Base-by-base conservation (phyloP, 2,797 vertebrate genomes). In the Betta splendens region DNA sequence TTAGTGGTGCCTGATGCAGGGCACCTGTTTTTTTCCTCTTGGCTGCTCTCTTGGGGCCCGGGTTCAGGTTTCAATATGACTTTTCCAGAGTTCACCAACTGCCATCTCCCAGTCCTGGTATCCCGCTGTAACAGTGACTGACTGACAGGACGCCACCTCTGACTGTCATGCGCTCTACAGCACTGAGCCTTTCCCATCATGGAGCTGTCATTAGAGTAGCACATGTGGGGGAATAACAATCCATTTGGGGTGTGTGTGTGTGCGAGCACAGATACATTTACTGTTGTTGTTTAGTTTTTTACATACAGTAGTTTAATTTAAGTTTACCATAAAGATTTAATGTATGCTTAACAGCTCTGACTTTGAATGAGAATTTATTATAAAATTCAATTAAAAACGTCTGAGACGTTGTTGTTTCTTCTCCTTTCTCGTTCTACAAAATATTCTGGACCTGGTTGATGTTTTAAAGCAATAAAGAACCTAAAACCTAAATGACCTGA, bases 51-150 rank as follows among this genome's bases (percentile, higher is more conserved):
- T 25, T 16, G 64, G 68, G 72, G 62, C 50, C 47, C 40, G 29
- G 77, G 73, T 72, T 89, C 72, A 78, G 64, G 80, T 86, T 90
- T 87, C 83, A 81, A 56, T 56, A 64, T 78, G 68, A 81, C 61
- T 75, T 75, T 84, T 80, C 29, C 62, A 67, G 62, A 84, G 80
- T 83, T 84, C 57, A 69, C 72, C 72, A 84, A 81, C 75, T 86
- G 72, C 75, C 78, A 77, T 64, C 70, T 81, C 57, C 22, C 37
- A 71, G 57, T 23, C 35, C 44, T 51, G 76, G 77, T 68, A 82
- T 79, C 76, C 53, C 56, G 49, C 64, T 44, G 68, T 54, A 61
- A 60, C 75, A 58, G 37, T 40, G 65, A 54, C 49, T 72, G 81
- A 84, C 31, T 80, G 84, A 86, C 83, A 80, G 64, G 64, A 76